Evolutionary conservation across 2,888 invertebrate genomes (phyloP), one percentile per base, ranked within the genome.

Genomic region (Caenorhabditis becei): DNA sequence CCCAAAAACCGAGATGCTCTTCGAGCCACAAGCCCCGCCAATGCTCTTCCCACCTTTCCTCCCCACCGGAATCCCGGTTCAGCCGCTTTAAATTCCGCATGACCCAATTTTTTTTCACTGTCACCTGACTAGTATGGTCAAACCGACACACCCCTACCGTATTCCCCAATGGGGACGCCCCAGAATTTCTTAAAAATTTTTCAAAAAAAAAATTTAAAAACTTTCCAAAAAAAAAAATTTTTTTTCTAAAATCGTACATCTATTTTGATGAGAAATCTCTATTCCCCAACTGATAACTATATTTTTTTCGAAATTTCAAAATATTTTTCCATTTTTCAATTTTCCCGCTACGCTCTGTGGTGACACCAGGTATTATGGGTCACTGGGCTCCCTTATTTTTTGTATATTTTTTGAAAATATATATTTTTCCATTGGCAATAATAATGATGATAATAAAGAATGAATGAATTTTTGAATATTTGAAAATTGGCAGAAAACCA

Each of bases 131-230:
- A 62, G 65, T 65, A 54, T 47, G 53, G 70, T 59, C 53, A 54
- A 24, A 28, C 28, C 54, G 71, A 71, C 79, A 72, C 44, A 53
- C 58, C 24, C 58, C 37, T 28, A 62, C 69, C 63, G 82, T 83
- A 82, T 47, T 82, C 83, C 83, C 83, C 83, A 66, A 83, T 80
- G 83, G 83, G 83, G 83, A 83, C 58, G 26, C 16, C 49, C 41
- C 41, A n/a, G 26, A 37, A 54, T 23, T 51, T 20, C 16, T 32
- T 16, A 3, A 20, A 11, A 49, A 49, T n/a, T n/a, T n/a, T n/a
- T n/a, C n/a, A n/a, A n/a, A n/a, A n/a, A n/a, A n/a, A n/a, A n/a
- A n/a, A n/a, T n/a, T n/a, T n/a, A n/a, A n/a, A n/a, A n/a, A n/a
- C n/a, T n/a, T n/a, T n/a, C n/a, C n/a, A n/a, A n/a, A n/a, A n/a